Conservation (phyloP, 2,888 invertebrate species). For the Zaprionus obscuricornis region DNA sequence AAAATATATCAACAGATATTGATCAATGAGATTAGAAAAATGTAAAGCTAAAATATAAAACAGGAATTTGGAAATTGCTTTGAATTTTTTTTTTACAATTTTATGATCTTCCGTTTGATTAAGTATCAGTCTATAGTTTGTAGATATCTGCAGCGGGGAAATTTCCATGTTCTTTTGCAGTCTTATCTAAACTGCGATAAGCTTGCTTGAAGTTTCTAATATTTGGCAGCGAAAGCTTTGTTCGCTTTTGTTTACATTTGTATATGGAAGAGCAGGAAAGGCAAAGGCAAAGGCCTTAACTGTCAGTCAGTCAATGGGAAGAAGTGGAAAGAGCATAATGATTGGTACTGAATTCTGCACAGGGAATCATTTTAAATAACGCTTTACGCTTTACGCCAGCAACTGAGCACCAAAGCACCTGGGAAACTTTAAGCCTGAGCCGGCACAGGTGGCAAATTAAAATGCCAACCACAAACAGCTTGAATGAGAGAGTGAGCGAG, state of each 20-base stretch:
- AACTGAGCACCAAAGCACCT: conserved; percentile 1
- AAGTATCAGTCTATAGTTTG: too few relatives aligned
- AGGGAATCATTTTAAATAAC: conserved; percentile 48
- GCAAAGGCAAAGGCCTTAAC: not conserved
- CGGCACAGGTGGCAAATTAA: conserved; percentile 45
- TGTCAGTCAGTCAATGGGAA: too few relatives aligned
- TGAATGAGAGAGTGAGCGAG: conserved; percentile 28
- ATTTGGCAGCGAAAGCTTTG: conserved; percentile 7
- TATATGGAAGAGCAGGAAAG: not conserved
- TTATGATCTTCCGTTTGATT: too few relatives aligned
- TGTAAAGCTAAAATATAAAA: too few relatives aligned
- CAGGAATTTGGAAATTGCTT: too few relatives aligned
- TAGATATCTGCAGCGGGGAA: too few relatives aligned
- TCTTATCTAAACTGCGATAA: too few relatives aligned
- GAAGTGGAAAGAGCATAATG: conserved; percentile 5
- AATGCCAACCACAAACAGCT: conserved; percentile 59
- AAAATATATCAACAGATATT: too few relatives aligned
- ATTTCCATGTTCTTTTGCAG: too few relatives aligned
- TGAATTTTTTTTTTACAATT: too few relatives aligned
- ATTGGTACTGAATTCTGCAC: conserved; percentile 32
- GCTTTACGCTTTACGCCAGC: conserved; percentile 17
- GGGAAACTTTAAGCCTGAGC: not conserved
- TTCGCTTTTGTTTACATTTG: conserved; percentile 21
- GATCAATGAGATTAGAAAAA: too few relatives aligned
- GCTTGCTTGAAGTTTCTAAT: too few relatives aligned